phyloP scores from a whole-genome alignment of 2,888 invertebrate species.

The Caenorhabditis auriculariae region DNA sequence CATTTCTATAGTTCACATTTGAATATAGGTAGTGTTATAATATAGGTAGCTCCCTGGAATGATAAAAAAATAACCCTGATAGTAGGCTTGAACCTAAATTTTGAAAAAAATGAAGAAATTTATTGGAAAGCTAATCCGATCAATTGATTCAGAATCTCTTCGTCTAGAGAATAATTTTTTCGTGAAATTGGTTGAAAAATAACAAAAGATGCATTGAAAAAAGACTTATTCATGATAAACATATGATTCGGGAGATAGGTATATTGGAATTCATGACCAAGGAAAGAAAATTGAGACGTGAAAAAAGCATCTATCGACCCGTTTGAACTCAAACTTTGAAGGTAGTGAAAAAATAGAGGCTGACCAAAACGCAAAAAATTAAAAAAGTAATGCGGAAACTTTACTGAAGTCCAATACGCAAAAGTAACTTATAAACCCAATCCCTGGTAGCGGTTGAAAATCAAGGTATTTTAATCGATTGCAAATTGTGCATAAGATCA shows the following conservation, averaged over 20 bases:
- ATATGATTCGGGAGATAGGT: no score
- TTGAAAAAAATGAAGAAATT: not conserved
- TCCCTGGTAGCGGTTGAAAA: not conserved
- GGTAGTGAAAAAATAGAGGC: not conserved
- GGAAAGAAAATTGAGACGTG: no score
- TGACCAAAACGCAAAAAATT: not conserved
- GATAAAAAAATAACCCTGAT: no score
- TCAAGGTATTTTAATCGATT: not conserved
- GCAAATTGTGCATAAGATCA: not conserved
- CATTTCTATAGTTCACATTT: no score
- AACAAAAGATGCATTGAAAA: not conserved
- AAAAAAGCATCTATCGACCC: no score
- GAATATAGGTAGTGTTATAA: no score
- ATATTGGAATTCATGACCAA: no score
- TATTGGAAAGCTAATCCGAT: not conserved
- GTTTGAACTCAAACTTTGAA: no score
- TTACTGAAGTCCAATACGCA: not conserved
- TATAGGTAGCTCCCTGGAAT: no score
- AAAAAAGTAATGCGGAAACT: not conserved
- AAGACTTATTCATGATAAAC: not conserved
- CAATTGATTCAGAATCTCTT: not conserved
- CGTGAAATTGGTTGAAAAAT: not conserved
- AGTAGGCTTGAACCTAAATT: no score
- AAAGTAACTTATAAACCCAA: not conserved
- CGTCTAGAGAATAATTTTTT: not conserved